Conservation (phyloP, 2,113 vertebrate species). For the Cichladusa arquata region DNA sequence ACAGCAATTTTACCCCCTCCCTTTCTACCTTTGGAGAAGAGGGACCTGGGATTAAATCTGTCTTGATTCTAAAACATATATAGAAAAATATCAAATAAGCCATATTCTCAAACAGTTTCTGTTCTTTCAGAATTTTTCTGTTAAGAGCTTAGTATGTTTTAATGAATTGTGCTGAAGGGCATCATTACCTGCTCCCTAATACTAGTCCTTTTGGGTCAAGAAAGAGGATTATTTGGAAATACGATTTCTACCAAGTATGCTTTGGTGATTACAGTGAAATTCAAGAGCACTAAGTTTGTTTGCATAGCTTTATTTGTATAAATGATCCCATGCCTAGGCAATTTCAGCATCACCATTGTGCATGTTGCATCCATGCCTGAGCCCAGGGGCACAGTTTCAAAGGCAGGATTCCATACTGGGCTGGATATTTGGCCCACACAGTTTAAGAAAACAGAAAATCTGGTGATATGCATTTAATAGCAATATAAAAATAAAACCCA, state of each 20-base stretch:
- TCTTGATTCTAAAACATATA: not conserved
- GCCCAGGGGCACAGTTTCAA: slow-evolving; percentile 9
- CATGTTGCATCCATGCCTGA: not conserved
- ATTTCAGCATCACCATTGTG: not conserved
- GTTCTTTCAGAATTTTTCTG: not conserved
- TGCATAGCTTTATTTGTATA: slow-evolving; percentile 13
- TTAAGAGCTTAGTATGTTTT: not conserved
- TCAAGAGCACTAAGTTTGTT: not conserved
- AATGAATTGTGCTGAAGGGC: not conserved
- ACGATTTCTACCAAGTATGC: not conserved
- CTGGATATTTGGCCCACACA: slow-evolving; percentile 35
- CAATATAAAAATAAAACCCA: slow-evolving; percentile 60
- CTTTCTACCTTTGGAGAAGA: not conserved
- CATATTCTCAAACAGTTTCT: not conserved
- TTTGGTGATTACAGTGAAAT: not conserved
- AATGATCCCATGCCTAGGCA: not conserved
- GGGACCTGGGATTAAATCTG: not conserved
- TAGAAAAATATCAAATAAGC: not conserved
- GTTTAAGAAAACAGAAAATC: slow-evolving; percentile 50
- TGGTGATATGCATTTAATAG: slow-evolving; percentile 35
- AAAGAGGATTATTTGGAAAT: not conserved
- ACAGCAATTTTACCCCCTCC: not conserved
- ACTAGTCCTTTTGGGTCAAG: not conserved
- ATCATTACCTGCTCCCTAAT: not conserved
- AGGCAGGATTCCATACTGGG: not conserved